Base-by-base conservation (phyloP, 37 sponge, comb jelly and placozoan species). In the Halisarca cf. caerulea region DNA sequence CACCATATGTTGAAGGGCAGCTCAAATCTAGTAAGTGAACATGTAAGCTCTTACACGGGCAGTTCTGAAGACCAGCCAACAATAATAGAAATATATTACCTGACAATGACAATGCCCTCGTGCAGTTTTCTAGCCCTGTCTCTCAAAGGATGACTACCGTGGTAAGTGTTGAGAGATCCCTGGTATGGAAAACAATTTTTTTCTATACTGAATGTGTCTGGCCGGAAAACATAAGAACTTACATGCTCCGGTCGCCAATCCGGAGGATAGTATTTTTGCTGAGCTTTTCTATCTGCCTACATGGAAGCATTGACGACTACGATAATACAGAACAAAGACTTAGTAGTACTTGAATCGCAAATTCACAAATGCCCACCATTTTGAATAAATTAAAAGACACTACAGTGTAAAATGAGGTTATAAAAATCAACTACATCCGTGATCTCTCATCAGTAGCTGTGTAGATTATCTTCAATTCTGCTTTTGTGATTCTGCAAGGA, bases 1-100 rank as follows among this genome's bases (percentile, higher is more conserved):
- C 99, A 99, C 99, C 99, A 99, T 55, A 99, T 96, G 80, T 99
- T 99, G 94, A 84, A 99, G 3, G 99, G 99, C 38, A 99, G 85
- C 83, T 99, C 99, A 86, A 99, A 97, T 39, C 97, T 93, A 39
- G 51, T 47, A 47, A 47, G 47, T 37, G 21, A 4, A 2, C 55
- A 79, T 79, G 30, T 8, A 5, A 28, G 54, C 27, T 21, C 27
- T 2, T 21, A 0, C 36, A 25, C 36, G 21, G 15, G 35, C 18
- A 69, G 15, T 33, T 33, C 15, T 23, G 15, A 23, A 69, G 21
- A 23, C 73, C 58, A 55, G 15, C 18, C 58, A 15, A 21, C 20
- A 3, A 59, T 18, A 55, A 21, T 21, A 55, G 15, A 55, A 55
- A 21, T 21, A 55, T 55, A 21, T 21, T 25, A 91, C 90, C 97